Evolutionary conservation across 1,140 invertebrate species (phyloP).

Genomic region (Sitophilus oryzae): DNA sequence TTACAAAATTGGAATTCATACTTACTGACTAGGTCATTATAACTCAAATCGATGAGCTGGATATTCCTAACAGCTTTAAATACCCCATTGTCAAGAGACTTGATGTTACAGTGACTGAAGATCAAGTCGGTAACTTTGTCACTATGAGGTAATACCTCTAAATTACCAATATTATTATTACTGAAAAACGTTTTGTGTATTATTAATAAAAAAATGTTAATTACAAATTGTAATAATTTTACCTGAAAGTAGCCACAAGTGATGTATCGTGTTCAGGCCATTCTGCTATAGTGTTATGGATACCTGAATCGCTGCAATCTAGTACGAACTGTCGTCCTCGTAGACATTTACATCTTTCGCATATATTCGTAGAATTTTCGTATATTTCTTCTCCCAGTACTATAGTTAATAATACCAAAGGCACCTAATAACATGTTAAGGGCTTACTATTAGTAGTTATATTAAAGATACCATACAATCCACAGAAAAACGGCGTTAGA

Average conservation of each 20-base stretch:
- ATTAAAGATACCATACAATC: too few species aligned
- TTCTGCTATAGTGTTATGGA: slow-evolving; percentile 43
- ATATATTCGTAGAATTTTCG: slow-evolving; percentile 34
- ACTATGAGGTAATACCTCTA: slow-evolving; percentile 44
- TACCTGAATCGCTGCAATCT: slow-evolving; percentile 42
- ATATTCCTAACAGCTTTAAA: slow-evolving; percentile 61
- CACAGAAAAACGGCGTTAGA: too few species aligned
- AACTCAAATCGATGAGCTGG: slow-evolving; percentile 63
- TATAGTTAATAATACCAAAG: background rate
- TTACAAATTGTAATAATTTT: background rate
- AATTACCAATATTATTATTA: slow-evolving; percentile 41
- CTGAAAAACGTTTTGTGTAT: slow-evolving; percentile 10
- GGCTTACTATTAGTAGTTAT: background rate
- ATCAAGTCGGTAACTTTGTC: slow-evolving; percentile 40
- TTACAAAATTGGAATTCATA: too few species aligned
- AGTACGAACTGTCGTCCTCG: slow-evolving; percentile 24
- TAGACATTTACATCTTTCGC: slow-evolving; percentile 34
- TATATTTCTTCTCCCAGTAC: slow-evolving; percentile 17
- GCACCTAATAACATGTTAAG: background rate
- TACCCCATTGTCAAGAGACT: slow-evolving; percentile 53
- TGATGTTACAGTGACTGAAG: slow-evolving; percentile 49
- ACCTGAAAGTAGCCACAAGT: slow-evolving; percentile 43
- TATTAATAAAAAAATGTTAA: background rate
- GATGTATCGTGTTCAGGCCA: slow-evolving; percentile 43
- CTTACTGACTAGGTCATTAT: slow-evolving; percentile 59